Evolutionary conservation across 2,888 invertebrate genomes (phyloP).

Genomic region (Leptogaster cylindrica): DNA sequence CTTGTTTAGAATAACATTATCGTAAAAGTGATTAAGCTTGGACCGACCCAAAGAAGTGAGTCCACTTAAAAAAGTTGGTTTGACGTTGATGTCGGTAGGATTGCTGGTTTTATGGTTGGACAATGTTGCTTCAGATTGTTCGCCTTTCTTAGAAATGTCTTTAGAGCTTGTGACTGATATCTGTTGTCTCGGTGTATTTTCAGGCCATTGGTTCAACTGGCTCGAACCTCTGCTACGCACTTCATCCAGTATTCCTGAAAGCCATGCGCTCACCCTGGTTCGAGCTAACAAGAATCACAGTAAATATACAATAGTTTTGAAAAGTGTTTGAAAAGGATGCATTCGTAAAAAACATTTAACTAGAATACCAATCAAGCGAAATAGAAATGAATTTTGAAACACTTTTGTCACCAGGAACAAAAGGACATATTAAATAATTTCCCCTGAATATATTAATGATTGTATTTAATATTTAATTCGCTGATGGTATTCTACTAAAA

Average conservation of each 20-base stretch:
- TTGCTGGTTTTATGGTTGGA: conserved; percentile 29
- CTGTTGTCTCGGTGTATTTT: conserved; percentile 1
- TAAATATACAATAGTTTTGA: neutral
- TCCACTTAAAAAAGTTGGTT: neutral
- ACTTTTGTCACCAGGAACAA: too few relatives aligned
- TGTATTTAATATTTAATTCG: too few relatives aligned
- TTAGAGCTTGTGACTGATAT: neutral
- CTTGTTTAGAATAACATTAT: conserved; percentile 46
- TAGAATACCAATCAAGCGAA: neutral
- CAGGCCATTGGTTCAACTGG: conserved; percentile 49
- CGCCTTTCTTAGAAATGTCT: neutral
- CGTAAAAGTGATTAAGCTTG: conserved; percentile 49
- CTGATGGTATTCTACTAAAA: too few relatives aligned
- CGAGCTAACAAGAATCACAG: conserved; percentile 38
- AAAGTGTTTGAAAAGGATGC: neutral
- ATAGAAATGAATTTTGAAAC: too few relatives aligned
- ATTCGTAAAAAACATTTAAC: neutral
- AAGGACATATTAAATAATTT: too few relatives aligned
- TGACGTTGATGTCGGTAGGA: neutral
- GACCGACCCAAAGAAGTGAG: conserved; percentile 40
- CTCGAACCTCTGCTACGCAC: conserved; percentile 48
- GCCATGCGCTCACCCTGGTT: conserved; percentile 47
- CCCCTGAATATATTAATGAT: too few relatives aligned
- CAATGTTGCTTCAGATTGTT: neutral
- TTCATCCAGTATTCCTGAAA: conserved; percentile 48